A percentile compares a stretch with the other conserved stretches of the same genome.
These are phyloP conservation scores for Polydrusus pterygomalis DNA, from an alignment of 2,888 invertebrate species.

Conservation along the genomic window DNA sequence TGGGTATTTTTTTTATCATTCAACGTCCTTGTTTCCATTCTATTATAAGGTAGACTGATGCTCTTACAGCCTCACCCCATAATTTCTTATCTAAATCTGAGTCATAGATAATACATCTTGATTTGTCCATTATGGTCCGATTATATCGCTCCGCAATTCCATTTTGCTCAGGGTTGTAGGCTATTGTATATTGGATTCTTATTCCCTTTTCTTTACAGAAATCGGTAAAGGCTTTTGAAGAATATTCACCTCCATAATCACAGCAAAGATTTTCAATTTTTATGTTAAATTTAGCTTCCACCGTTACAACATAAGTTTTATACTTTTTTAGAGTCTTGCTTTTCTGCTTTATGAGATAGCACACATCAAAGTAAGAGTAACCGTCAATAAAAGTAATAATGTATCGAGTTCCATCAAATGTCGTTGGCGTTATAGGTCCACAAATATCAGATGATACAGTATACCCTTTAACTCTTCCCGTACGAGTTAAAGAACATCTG, in stretches of 20 bases:
- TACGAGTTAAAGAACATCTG: too few species aligned
- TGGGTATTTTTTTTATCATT: neutral
- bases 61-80: conserved; percentile 54
- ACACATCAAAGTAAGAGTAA: conserved; percentile 43
- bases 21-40: too few species aligned
- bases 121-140: conserved; percentile 53
- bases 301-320: conserved; percentile 40
- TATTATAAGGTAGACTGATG: conserved; percentile 44
- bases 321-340: conserved; percentile 46
- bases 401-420: too few species aligned
- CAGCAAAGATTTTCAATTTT: conserved; percentile 41
- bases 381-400: too few species aligned
- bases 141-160: conserved; percentile 52
- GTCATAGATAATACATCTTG: conserved; percentile 57
- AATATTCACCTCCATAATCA: conserved; percentile 55
- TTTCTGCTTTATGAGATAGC: conserved; percentile 36
- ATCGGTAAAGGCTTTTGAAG: conserved; percentile 47
- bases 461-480: neutral
- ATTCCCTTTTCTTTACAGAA: conserved; percentile 56
- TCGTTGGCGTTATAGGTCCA: conserved; percentile 23
- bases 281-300: conserved; percentile 40
- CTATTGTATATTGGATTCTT: conserved; percentile 50
- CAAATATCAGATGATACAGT: conserved; percentile 28
- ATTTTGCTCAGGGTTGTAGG: conserved; percentile 56
- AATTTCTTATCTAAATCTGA: conserved; percentile 42